Conservation (phyloP, 2,113 vertebrate species). For the Brienomyrus longianalis region DNA sequence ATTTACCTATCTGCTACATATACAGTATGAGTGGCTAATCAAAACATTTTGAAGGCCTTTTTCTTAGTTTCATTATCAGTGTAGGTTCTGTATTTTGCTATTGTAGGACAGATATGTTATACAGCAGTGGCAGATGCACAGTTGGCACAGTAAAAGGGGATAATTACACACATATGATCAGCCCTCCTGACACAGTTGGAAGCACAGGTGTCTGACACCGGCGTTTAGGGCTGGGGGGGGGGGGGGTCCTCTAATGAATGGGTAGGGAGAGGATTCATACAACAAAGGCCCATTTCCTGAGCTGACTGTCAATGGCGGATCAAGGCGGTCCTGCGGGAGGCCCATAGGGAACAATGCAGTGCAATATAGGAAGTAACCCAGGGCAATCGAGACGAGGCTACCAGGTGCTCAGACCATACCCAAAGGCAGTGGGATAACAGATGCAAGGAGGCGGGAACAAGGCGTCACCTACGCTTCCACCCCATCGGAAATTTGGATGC, state of each 20-base stretch:
- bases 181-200: background rate
- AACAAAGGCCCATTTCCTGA: background rate
- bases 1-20: background rate
- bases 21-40: background rate
- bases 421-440: background rate
- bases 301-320: background rate
- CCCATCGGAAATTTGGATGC: slow-evolving; percentile 18
- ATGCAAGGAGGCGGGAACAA: background rate
- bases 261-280: background rate
- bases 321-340: background rate
- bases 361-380: background rate
- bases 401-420: background rate
- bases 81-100: background rate
- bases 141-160: background rate
- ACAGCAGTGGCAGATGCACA: background rate
- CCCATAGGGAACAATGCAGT: background rate
- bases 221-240: background rate
- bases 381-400: background rate
- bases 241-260: background rate
- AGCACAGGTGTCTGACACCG: background rate
- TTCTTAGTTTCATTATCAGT: background rate
- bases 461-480: slow-evolving; percentile 28
- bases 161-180: background rate
- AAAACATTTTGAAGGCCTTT: background rate
- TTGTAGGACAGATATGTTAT: background rate